These are phyloP conservation scores for Xiphorhynchus erythropygius DNA, from an alignment of 2,797 vertebrate species.

Conservation along the genomic window DNA sequence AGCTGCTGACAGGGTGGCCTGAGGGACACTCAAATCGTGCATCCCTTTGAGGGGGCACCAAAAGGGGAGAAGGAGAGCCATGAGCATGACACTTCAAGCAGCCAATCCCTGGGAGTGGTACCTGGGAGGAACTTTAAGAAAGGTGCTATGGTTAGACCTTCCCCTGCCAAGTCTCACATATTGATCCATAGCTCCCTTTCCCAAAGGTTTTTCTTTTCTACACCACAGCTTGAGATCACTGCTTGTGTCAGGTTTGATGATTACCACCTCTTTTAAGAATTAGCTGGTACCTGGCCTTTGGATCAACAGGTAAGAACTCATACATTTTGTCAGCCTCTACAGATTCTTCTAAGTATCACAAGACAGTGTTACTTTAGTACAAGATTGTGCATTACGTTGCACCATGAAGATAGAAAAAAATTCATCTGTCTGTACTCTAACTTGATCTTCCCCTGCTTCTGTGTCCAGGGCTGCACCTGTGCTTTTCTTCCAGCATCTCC, in stretches of 20 bases:
- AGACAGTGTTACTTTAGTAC: background rate
- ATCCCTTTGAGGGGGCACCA: background rate
- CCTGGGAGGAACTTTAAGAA: background rate
- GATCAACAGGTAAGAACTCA: background rate
- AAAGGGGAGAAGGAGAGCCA: background rate
- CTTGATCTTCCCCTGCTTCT: background rate
- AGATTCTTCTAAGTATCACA: background rate
- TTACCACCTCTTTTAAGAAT: background rate
- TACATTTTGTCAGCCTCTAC: background rate
- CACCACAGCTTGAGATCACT: background rate
- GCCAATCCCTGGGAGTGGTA: fast-evolving
- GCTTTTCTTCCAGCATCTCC: background rate
- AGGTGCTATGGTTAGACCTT: background rate
- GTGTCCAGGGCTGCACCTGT: fast-evolving
- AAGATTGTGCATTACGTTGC: background rate
- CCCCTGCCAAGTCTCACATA: background rate
- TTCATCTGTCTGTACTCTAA: background rate
- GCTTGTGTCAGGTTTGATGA: background rate
- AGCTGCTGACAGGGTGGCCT: background rate
- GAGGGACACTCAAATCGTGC: background rate
- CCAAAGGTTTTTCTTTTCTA: background rate
- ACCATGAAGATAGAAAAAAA: background rate
- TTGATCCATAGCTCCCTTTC: background rate
- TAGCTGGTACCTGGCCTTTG: background rate
- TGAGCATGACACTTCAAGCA: background rate